These are phyloP conservation scores for Ichneumoninae sp. DNA, from an alignment of 2,888 invertebrate species.

Conservation along the genomic window DNA sequence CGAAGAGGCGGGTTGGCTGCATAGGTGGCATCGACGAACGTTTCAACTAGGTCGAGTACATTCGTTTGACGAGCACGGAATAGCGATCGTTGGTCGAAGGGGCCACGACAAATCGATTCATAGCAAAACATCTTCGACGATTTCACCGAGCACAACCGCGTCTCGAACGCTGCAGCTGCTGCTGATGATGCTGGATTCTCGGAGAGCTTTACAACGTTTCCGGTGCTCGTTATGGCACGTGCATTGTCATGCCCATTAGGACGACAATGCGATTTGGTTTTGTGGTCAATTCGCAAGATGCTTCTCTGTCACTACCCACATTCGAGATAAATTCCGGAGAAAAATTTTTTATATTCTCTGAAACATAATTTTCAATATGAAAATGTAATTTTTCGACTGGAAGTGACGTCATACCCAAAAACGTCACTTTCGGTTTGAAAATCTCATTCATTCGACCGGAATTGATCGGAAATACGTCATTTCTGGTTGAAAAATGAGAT, in stretches of 20 bases:
- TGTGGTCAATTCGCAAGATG: slow-evolving; percentile 33
- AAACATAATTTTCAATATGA: no score
- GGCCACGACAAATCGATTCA: slow-evolving; percentile 68
- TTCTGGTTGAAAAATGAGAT: neutral
- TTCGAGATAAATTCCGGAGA: neutral
- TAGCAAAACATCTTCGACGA: slow-evolving; percentile 72
- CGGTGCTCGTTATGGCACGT: slow-evolving; percentile 13
- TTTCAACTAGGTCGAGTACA: slow-evolving; percentile 72
- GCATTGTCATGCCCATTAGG: slow-evolving; percentile 42
- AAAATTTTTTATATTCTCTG: no score
- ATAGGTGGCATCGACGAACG: slow-evolving; percentile 63
- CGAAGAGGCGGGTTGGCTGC: neutral
- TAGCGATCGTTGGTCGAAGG: slow-evolving; percentile 24
- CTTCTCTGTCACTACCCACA: neutral
- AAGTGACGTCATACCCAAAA: no score
- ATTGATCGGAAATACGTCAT: no score
- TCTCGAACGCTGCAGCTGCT: slow-evolving; percentile 12
- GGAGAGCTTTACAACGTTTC: slow-evolving; percentile 34
- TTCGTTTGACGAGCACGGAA: slow-evolving; percentile 67
- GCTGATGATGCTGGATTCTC: slow-evolving; percentile 38
- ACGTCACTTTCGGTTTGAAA: no score
- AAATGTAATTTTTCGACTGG: no score
- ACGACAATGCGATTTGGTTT: slow-evolving; percentile 41
- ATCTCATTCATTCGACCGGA: no score
- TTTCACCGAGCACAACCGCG: slow-evolving; percentile 64